These are phyloP conservation scores for Chrysolophus pictus DNA, from an alignment of 2,797 vertebrate genomes.

Conservation along the genomic window DNA sequence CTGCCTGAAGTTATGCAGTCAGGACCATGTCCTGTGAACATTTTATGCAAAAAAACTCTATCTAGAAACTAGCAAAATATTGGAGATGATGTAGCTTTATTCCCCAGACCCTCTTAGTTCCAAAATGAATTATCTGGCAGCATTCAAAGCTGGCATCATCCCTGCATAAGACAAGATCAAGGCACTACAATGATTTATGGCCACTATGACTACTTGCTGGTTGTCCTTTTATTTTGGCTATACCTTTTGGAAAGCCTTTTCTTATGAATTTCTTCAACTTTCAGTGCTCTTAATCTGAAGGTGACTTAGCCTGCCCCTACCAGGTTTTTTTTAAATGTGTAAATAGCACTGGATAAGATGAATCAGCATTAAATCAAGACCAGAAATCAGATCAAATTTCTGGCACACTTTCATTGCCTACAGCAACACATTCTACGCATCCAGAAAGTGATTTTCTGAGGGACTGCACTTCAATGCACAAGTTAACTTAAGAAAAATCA, in stretches of 20 bases:
- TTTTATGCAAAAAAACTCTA: background rate
- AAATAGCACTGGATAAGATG: background rate
- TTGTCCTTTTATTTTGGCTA: background rate
- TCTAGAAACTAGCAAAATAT: background rate
- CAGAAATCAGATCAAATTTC: slow-evolving; percentile 19
- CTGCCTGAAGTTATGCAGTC: background rate
- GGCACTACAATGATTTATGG: background rate
- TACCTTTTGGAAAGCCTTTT: background rate
- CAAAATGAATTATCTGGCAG: background rate
- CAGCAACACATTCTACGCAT: slow-evolving; percentile 1
- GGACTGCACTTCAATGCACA: background rate
- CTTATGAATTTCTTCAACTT: background rate
- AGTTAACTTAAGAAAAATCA: background rate
- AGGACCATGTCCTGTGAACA: background rate
- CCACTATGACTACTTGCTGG: rapidly evolving
- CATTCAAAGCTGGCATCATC: background rate
- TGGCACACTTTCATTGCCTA: background rate
- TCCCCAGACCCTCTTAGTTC: background rate
- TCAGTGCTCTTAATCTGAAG: background rate
- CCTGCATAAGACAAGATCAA: background rate
- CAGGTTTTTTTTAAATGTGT: background rate
- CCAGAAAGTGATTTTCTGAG: slow-evolving; percentile 19
- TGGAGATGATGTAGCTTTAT: background rate
- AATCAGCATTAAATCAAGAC: background rate
- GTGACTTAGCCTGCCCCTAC: background rate